These are phyloP conservation scores for Scarus forsteni DNA, from an alignment of 2,797 vertebrate species.

Conservation along the genomic window DNA sequence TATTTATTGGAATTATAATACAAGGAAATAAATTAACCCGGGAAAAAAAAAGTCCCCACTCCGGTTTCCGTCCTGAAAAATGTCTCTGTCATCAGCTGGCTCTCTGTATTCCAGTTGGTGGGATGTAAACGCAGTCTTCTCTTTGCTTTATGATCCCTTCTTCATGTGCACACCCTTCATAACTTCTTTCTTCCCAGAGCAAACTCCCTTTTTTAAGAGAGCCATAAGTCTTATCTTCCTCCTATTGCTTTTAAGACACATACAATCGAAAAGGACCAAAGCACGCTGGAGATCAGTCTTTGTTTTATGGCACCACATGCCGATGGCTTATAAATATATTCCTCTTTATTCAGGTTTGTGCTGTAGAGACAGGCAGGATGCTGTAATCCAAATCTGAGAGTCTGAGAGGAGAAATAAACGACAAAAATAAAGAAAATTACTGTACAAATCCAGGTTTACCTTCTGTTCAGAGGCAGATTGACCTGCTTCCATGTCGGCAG, in stretches of 20 bases:
- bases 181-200: slow-evolving; percentile 35
- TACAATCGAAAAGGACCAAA: slow-evolving; percentile 62
- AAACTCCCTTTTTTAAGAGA: slow-evolving; percentile 23
- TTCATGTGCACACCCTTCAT: slow-evolving; percentile 38
- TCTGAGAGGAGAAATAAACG: slow-evolving; percentile 8
- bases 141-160: slow-evolving; percentile 21
- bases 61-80: slow-evolving; percentile 41
- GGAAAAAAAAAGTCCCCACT: slow-evolving; percentile 19
- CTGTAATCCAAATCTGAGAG: slow-evolving; percentile 49
- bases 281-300: slow-evolving; percentile 61
- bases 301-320: slow-evolving; percentile 64
- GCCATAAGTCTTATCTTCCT: slow-evolving; percentile 49
- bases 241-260: slow-evolving; percentile 83
- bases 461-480: slow-evolving; percentile 11
- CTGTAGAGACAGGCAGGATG: slow-evolving; percentile 33
- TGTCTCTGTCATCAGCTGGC: slow-evolving; percentile 52
- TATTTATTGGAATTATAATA: slow-evolving; percentile 84
- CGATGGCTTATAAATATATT: slow-evolving; percentile 73
- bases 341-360: slow-evolving; percentile 56
- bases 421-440: not conserved
- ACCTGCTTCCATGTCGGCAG: slow-evolving; percentile 13
- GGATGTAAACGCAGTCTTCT: slow-evolving; percentile 37
- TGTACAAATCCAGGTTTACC: slow-evolving; percentile 58
- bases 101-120: slow-evolving; percentile 54
- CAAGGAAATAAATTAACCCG: slow-evolving; percentile 86